Evolutionary conservation across 2,113 vertebrate species (phyloP), one percentile per base, ranked within the genome.

Genomic region (Tetrax tetrax): DNA sequence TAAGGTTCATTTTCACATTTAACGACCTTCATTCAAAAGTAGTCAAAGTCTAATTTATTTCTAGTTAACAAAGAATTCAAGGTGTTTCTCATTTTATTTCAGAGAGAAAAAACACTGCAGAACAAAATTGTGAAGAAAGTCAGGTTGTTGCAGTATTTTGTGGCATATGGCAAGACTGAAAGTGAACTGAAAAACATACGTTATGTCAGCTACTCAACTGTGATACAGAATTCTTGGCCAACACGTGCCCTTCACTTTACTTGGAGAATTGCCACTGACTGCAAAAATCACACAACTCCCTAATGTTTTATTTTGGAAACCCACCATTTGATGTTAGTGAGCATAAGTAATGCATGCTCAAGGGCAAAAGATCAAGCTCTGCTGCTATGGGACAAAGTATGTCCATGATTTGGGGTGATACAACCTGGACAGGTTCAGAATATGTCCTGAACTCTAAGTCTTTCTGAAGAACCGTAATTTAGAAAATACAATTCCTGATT

Each of bases 131-230:
- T 16, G 59, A 91, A 91, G 72, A 56, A 97, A 96, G 78, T 94
- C 93, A 96, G 92, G 85, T 90, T 94, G 89, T 54, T 83, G 87
- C 79, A 97, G 89, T 81, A 88, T 96, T 97, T 92, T 89, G 93
- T 93, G 94, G 92, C 97, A 97, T 97, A 97, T 95, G 96, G 97
- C 90, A 96, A 94, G 91, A 80, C 97, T 97, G 96, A 75, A 94
- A 97, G 91, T 94, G 95, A 97, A 96, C 92, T 85, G 84, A 97
- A 94, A 97, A 90, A 88, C 96, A 96, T 97, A 97, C 79, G 83
- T 94, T 96, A 92, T 97, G 95, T 97, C 96, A 98, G 91, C 87
- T 90, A 93, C 95, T 97, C 83, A 83, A 93, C 89, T 95, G 95
- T 75, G 93, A 77, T 19, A 59, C 60, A 41, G 51, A 83, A 81